A percentile compares a stretch with the other conserved stretches of the same genome.
phyloP scores from a whole-genome alignment of 1,140 invertebrate species.

The Sitobion miscanthi region DNA sequence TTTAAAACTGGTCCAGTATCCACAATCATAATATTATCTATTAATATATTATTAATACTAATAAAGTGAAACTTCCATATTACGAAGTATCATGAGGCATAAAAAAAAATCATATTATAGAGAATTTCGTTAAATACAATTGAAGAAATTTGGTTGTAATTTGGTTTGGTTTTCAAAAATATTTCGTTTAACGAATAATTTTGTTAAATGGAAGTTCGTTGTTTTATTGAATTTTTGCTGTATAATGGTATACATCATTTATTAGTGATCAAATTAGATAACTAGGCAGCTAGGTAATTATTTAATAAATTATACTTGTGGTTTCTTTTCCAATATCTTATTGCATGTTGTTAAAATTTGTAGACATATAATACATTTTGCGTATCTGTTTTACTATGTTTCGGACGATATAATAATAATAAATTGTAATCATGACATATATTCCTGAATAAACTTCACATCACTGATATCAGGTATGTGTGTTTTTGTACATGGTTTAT shows the following conservation, averaged over 20 bases:
- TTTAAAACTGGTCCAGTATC: background rate
- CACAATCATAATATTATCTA: background rate
- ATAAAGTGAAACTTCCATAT: no score
- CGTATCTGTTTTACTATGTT: background rate
- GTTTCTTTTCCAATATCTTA: background rate
- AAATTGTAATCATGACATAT: background rate
- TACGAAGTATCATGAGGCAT: no score
- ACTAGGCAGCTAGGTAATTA: background rate
- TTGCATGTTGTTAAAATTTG: background rate
- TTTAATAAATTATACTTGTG: no score
- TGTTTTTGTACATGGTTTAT: conserved; percentile 10
- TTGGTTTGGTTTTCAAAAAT: no score
- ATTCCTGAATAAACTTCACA: conserved; percentile 12
- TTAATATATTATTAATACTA: background rate
- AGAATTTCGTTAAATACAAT: no score
- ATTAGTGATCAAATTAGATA: background rate
- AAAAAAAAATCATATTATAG: no score
- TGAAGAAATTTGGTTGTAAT: no score
- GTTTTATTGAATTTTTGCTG: no score
- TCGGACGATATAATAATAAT: background rate
- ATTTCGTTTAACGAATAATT: no score
- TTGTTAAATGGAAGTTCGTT: no score
- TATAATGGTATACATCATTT: background rate
- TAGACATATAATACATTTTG: no score
- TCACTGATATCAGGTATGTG: background rate